Percentiles rank a stretch among this genome's conserved stretches.
phyloP scores from a whole-genome alignment of 2,797 vertebrate genomes.

The Tenualosa ilisha region DNA sequence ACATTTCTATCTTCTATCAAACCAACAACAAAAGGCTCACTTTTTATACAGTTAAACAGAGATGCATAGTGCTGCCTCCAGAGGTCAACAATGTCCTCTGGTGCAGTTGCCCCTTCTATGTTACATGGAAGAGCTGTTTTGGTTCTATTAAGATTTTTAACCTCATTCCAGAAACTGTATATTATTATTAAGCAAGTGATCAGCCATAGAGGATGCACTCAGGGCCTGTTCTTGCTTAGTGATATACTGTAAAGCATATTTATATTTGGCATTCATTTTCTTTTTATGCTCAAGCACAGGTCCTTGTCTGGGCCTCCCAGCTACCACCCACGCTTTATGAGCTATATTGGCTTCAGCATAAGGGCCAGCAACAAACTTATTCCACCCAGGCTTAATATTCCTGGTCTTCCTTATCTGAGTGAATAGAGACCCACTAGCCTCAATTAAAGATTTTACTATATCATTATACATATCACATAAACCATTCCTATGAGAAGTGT shows the following conservation, averaged over 20 bases:
- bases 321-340: not conserved
- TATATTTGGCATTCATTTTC: constrained; percentile 8
- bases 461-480: not conserved
- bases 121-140: too few relatives aligned
- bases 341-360: not conserved
- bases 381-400: constrained; percentile 6
- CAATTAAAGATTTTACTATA: not conserved
- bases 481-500: not conserved
- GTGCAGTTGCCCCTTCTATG: not conserved
- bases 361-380: not conserved
- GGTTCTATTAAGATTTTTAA: not conserved
- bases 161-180: not conserved
- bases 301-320: not conserved
- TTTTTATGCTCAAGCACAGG: constrained; percentile 7
- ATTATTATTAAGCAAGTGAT: not conserved
- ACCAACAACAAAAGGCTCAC: not conserved
- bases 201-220: not conserved
- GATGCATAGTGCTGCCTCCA: not conserved
- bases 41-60: not conserved
- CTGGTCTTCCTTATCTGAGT: not conserved
- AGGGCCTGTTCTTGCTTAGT: not conserved
- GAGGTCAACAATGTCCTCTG: not conserved
- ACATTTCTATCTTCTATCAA: not conserved
- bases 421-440: not conserved
- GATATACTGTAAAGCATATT: not conserved